These are phyloP conservation scores for Heterodera schachtii DNA, from an alignment of 1,140 invertebrate species.

Conservation along the genomic window DNA sequence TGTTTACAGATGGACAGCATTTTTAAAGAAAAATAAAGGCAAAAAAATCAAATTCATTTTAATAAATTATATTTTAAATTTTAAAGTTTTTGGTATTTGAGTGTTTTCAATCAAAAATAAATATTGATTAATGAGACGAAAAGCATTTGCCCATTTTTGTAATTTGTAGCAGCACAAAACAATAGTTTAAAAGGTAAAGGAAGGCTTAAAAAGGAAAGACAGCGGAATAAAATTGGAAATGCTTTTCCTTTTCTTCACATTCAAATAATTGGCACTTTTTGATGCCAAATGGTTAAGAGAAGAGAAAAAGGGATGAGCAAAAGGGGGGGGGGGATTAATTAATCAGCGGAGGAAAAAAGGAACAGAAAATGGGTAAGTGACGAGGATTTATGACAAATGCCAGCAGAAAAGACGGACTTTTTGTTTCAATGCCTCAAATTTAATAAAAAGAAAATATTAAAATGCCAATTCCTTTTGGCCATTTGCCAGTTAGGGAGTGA, in stretches of 20 bases:
- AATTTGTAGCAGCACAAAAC: no score
- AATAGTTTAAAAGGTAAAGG: not conserved
- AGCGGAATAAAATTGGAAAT: not conserved
- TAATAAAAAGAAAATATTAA: no score
- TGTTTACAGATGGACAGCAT: not conserved
- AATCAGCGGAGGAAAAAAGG: no score
- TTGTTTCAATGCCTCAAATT: no score
- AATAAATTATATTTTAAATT: no score
- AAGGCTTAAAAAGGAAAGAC: not conserved
- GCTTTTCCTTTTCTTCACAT: no score
- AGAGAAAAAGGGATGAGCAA: not conserved
- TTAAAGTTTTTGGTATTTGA: no score
- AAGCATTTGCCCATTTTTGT: not conserved
- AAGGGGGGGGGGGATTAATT: not conserved
- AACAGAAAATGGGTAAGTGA: not conserved
- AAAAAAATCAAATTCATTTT: no score
- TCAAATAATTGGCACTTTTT: slow-evolving; percentile 3
- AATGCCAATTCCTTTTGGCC: no score
- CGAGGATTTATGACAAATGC: not conserved
- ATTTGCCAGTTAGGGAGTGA: no score
- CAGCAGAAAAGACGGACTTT: no score
- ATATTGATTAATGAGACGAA: not conserved
- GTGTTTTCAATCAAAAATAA: no score
- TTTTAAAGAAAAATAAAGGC: not conserved
- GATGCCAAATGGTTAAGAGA: not conserved